A percentile compares a stretch with the other conserved stretches of the same genome.
phyloP scores from a whole-genome alignment of 2,888 invertebrate genomes.

The Thymelicus lineola region DNA sequence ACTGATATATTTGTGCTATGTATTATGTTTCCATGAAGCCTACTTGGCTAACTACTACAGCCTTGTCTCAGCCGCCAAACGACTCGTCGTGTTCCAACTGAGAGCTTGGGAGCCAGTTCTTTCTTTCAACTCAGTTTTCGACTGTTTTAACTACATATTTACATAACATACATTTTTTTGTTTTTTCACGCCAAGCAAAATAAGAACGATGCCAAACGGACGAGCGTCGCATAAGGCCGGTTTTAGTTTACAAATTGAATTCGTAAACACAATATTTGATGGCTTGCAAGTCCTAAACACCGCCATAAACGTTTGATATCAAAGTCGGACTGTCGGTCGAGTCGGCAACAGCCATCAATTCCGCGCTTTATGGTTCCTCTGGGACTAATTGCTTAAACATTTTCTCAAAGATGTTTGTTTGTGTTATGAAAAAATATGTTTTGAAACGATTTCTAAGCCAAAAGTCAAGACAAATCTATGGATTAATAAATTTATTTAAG shows the following conservation, averaged over 20 bases:
- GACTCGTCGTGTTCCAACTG: too few species aligned
- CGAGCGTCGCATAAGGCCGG: background rate
- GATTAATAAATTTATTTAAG: background rate
- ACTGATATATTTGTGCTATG: too few species aligned
- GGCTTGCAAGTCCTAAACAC: slow-evolving; percentile 40
- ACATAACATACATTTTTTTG: background rate
- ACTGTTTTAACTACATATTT: too few species aligned
- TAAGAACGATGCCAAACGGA: background rate
- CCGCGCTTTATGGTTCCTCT: slow-evolving; percentile 51
- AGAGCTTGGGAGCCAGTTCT: too few species aligned
- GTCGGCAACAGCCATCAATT: slow-evolving; percentile 50
- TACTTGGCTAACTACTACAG: too few species aligned
- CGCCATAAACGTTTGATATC: slow-evolving; percentile 49
- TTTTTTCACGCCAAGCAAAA: background rate
- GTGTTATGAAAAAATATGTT: slow-evolving; percentile 42
- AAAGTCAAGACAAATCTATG: background rate
- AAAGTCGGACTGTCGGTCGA: slow-evolving; percentile 48
- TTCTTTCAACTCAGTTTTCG: background rate
- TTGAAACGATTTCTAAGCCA: background rate
- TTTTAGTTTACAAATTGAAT: slow-evolving; percentile 34
- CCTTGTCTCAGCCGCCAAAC: too few species aligned
- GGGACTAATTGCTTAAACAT: slow-evolving; percentile 50
- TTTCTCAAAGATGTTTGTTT: slow-evolving; percentile 45
- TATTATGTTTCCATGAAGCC: too few species aligned
- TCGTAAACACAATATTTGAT: slow-evolving; percentile 52